phyloP scores from a whole-genome alignment of 92 coral and sea anemone species.

The Porites rus region DNA sequence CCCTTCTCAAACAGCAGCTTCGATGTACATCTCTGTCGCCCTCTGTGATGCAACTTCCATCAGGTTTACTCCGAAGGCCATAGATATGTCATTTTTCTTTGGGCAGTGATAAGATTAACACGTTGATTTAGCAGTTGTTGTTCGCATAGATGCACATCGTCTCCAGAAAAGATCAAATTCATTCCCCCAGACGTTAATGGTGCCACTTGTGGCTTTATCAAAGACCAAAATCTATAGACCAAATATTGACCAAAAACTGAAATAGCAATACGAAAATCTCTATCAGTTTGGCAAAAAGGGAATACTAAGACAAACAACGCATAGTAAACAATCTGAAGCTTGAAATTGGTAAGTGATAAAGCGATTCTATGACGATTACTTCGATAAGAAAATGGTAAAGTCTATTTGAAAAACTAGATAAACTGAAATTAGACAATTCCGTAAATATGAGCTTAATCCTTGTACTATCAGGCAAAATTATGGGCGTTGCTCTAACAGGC shows the following conservation, averaged over 20 bases:
- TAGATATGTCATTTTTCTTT: neutral
- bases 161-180: constrained; percentile 29
- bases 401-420: no score
- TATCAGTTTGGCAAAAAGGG: neutral
- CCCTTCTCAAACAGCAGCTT: constrained; percentile 32
- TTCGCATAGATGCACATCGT: constrained; percentile 2
- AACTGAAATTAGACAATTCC: no score
- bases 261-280: no score
- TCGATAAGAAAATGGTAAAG: no score
- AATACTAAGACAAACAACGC: no score
- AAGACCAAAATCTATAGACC: neutral
- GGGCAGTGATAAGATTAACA: constrained; percentile 45
- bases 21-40: neutral
- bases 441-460: no score
- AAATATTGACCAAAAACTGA: neutral
- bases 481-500: no score
- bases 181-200: constrained; percentile 41
- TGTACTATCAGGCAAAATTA: no score
- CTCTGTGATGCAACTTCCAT: constrained; percentile 2
- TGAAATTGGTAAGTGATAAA: no score
- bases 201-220: neutral
- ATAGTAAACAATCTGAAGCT: no score
- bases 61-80: neutral
- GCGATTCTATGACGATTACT: no score
- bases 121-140: constrained; percentile 20